Evolutionary conservation across 2,888 invertebrate genomes (phyloP), one percentile per base, ranked within the genome.

Genomic region (Aethes cnicana): DNA sequence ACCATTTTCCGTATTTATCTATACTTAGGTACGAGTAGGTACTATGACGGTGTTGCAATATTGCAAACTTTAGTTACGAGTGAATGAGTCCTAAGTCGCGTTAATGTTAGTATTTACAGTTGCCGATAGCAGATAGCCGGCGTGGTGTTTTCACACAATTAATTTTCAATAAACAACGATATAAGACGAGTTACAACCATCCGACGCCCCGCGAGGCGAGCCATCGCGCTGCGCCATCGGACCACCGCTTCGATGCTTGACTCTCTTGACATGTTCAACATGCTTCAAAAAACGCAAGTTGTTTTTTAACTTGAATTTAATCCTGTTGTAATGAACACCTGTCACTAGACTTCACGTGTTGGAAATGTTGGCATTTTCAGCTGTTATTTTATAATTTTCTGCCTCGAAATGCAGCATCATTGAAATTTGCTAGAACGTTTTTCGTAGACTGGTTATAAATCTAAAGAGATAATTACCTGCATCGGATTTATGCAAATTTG

Each of bases 161-260:
- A 80, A 79, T 77, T 81, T 80, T 75, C 77, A 83, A 83, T 83
- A 80, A 82, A 79, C 73, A 71, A 75, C 69, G 67, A 72, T 71
- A 72, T 68, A 70, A 68, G 71, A 73, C 71, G 74, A 81, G 68
- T 71, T 73, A 71, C 63, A 65, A 69, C 66, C 61, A 62, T 64
- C 56, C 59, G 57, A 62, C 75, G 70, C 72, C 73, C 72, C 71
- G 74, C 66, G 72, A 69, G 68, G 74, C 65, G 63, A 52, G 67
- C 61, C 69, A 76, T 75, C 74, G 66, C 69, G 61, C 52, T 56
- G n/a, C n/a, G n/a, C 57, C 69, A 74, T 70, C 77, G 62, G 79
- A 77, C 74, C 64, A 72, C 75, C 77, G 71, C 74, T 61, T 68
- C 68, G 73, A 63, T 63, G 64, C 63, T 62, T 57, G 60, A 62